phyloP scores from a whole-genome alignment of 1,140 invertebrate species.

The Panagrolaimus sp. region DNA sequence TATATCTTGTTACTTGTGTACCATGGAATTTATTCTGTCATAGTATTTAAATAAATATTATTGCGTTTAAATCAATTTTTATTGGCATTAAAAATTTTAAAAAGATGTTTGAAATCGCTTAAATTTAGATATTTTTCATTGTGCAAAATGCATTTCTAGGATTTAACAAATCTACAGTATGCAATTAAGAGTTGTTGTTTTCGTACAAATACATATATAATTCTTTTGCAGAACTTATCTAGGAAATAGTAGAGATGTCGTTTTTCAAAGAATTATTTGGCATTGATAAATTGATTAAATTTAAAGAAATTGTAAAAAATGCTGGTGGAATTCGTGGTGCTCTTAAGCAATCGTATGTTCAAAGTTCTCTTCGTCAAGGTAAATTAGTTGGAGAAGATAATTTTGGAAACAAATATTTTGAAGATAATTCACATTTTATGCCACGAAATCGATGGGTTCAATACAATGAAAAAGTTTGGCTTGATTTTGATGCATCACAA shows the following conservation, averaged over 20 bases:
- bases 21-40: not conserved
- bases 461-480: constrained; percentile 69
- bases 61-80: too few relatives aligned
- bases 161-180: too few relatives aligned
- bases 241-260: constrained; percentile 15
- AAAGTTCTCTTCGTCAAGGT: constrained; percentile 33
- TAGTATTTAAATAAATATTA: too few relatives aligned
- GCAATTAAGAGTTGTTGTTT: too few relatives aligned
- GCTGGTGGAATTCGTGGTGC: constrained; percentile 37
- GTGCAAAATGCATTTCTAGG: too few relatives aligned
- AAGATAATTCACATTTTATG: constrained; percentile 54
- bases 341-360: constrained; percentile 43
- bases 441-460: constrained; percentile 84
- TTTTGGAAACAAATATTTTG: constrained; percentile 91
- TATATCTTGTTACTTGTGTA: not conserved
- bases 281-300: constrained; percentile 37
- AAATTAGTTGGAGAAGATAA: constrained; percentile 77
- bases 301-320: constrained; percentile 26
- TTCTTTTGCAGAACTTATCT: too few relatives aligned
- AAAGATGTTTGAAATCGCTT: too few relatives aligned
- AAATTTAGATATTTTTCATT: too few relatives aligned
- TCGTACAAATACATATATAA: too few relatives aligned
- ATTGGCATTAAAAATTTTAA: too few relatives aligned
- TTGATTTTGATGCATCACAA: constrained; percentile 90
- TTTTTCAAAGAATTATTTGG: constrained; percentile 37